Percentiles rank a stretch among this genome's conserved stretches.
Conservation (phyloP, 2,888 invertebrate genomes). For the Melikaiella ostensackeni region DNA sequence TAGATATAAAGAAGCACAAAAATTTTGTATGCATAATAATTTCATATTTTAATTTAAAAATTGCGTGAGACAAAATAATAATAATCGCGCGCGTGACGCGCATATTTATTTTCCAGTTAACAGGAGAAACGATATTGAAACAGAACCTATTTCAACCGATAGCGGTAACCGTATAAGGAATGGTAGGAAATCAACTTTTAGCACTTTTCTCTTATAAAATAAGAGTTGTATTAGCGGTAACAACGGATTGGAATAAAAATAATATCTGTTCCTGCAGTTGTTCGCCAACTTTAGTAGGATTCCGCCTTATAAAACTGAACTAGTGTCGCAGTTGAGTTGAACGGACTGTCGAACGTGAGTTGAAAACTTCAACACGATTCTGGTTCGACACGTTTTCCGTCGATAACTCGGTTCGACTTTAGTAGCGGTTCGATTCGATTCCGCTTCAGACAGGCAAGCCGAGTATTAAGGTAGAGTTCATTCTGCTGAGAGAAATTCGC, state of each 20-base stretch:
- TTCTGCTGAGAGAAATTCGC: background rate
- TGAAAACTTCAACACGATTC: slow-evolving; percentile 30
- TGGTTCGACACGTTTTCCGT: slow-evolving; percentile 21
- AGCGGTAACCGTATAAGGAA: background rate
- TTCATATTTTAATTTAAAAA: too few species aligned
- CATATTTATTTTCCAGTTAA: background rate
- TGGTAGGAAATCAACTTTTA: background rate
- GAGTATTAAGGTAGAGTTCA: background rate
- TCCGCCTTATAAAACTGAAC: slow-evolving; percentile 27
- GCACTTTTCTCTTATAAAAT: background rate
- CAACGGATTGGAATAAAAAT: slow-evolving; percentile 5
- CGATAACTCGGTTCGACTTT: slow-evolving; percentile 19
- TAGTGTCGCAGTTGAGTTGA: slow-evolving; percentile 32
- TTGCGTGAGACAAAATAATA: too few species aligned
- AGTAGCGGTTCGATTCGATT: slow-evolving; percentile 28
- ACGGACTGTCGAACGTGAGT: slow-evolving; percentile 36
- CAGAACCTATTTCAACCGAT: background rate
- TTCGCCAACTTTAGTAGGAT: background rate
- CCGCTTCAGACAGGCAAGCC: background rate
- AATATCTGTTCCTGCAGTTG: slow-evolving; percentile 15
- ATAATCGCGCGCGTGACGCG: too few species aligned
- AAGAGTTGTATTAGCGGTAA: background rate
- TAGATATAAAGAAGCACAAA: too few species aligned
- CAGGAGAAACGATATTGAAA: background rate
- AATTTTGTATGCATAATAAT: too few species aligned